Conservation (phyloP, 2,888 invertebrate genomes). For the Tetragonula carbonaria region DNA sequence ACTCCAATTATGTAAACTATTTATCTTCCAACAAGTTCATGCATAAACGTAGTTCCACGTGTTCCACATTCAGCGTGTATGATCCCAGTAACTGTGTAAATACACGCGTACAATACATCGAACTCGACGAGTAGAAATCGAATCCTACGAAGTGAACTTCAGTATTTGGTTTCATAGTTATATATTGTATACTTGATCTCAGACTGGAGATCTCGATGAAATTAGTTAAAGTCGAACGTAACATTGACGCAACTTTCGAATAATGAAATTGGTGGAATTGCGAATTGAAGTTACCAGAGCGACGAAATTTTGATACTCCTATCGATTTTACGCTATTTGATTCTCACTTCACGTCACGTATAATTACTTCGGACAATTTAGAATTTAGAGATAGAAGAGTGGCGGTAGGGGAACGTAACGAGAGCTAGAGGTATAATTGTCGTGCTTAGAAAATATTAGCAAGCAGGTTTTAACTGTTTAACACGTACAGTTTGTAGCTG, state of each 20-base stretch:
- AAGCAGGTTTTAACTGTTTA: slow-evolving; percentile 31
- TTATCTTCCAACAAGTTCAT: too few species aligned
- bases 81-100: too few species aligned
- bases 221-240: neutral
- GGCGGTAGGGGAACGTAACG: neutral
- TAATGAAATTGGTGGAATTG: neutral
- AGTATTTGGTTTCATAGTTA: too few species aligned
- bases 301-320: neutral
- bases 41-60: too few species aligned
- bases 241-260: neutral
- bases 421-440: slow-evolving; percentile 31
- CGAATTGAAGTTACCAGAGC: neutral
- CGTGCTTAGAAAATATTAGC: slow-evolving; percentile 30
- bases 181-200: too few species aligned
- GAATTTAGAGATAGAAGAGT: slow-evolving; percentile 2
- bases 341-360: neutral
- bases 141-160: too few species aligned
- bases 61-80: too few species aligned
- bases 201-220: neutral
- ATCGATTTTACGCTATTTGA: neutral
- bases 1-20: too few species aligned
- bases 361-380: neutral
- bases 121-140: too few species aligned
- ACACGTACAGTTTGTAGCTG: neutral
- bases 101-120: too few species aligned